Conservation (phyloP, 2,888 invertebrate genomes). For the Lycia hirtaria region DNA sequence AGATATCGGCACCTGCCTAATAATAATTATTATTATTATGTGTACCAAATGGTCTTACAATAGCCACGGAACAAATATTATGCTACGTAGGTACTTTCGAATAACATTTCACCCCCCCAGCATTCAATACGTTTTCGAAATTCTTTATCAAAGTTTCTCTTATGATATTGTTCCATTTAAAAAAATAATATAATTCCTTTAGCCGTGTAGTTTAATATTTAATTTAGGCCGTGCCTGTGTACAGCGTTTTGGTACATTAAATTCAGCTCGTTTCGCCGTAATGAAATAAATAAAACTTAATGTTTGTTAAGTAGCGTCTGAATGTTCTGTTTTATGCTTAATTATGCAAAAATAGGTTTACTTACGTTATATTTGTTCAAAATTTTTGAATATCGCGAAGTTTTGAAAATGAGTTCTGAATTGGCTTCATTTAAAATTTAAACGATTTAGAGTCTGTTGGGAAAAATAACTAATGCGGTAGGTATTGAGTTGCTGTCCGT, state of each 20-base stretch:
- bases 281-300: slow-evolving; percentile 30
- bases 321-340: slow-evolving; percentile 22
- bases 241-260: slow-evolving; percentile 19
- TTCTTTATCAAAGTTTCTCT: too few relatives aligned
- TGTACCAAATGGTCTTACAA: too few relatives aligned
- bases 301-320: slow-evolving; percentile 27
- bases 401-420: neutral
- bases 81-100: too few relatives aligned
- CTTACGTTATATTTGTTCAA: slow-evolving; percentile 14
- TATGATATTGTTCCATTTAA: neutral
- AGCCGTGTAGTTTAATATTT: slow-evolving; percentile 21
- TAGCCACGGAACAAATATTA: too few relatives aligned
- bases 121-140: neutral
- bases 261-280: slow-evolving; percentile 20
- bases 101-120: neutral
- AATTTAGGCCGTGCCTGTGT: slow-evolving; percentile 14
- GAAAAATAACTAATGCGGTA: too few relatives aligned
- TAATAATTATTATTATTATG: too few relatives aligned
- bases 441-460: too few relatives aligned
- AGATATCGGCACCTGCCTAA: too few relatives aligned
- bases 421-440: too few relatives aligned
- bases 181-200: neutral
- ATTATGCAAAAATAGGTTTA: slow-evolving; percentile 28
- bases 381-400: neutral
- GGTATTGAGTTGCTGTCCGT: too few relatives aligned